Evolutionary conservation across 2,797 vertebrate genomes (phyloP).

Genomic region (Coccyzus lansbergi): DNA sequence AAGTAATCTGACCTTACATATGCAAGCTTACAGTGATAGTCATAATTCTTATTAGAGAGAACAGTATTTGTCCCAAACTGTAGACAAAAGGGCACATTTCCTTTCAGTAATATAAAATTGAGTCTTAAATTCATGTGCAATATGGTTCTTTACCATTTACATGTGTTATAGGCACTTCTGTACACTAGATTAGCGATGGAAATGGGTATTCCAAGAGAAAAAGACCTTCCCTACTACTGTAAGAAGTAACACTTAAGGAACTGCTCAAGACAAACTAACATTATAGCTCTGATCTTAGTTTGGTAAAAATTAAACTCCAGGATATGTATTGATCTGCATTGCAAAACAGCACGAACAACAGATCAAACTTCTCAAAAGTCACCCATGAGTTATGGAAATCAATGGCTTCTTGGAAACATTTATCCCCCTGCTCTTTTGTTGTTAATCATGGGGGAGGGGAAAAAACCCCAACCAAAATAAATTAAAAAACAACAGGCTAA

Average conservation of each 20-base stretch:
- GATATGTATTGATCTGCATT: background rate
- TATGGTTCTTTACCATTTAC: background rate
- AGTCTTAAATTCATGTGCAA: background rate
- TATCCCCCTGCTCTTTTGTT: background rate
- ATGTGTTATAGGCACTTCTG: background rate
- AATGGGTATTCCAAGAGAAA: background rate
- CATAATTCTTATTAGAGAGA: conserved; percentile 2
- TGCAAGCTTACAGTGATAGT: background rate
- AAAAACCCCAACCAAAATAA: background rate
- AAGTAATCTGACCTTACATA: background rate
- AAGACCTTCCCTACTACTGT: background rate
- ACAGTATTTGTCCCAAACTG: background rate
- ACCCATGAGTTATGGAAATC: background rate
- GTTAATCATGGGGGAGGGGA: background rate
- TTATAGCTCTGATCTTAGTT: background rate
- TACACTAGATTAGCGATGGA: background rate
- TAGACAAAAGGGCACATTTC: background rate
- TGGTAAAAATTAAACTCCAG: background rate
- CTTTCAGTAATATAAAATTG: background rate
- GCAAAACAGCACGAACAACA: background rate
- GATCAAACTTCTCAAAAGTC: conserved; percentile 10
- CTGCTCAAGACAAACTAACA: background rate
- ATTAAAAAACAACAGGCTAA: background rate
- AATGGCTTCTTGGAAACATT: background rate
- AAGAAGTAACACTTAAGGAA: background rate